Percentiles rank a stretch among this genome's conserved stretches.
phyloP scores from a whole-genome alignment of 2,888 invertebrate genomes.

The Rhimphoctona megacephalus region DNA sequence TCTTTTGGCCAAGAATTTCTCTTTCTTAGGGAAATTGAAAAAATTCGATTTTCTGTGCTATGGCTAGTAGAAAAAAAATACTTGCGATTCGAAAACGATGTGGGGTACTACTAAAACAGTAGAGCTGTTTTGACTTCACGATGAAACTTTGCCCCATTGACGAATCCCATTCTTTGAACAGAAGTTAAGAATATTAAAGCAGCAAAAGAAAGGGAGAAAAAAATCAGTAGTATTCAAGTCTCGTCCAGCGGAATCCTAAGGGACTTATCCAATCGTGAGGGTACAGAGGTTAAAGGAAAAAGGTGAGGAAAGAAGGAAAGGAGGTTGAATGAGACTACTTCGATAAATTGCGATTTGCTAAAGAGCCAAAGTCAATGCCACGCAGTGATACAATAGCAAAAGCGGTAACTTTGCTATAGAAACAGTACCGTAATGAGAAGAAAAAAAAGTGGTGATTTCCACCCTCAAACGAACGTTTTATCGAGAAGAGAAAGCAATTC shows the following conservation, averaged over 20 bases:
- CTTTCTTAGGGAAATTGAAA: not conserved
- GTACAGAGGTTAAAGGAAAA: slow-evolving; percentile 3
- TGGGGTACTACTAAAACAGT: slow-evolving; percentile 17
- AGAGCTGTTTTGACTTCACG: slow-evolving; percentile 35
- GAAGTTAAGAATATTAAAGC: slow-evolving; percentile 34
- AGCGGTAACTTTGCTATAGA: slow-evolving; percentile 22
- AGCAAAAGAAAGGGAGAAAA: not conserved
- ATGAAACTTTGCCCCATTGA: slow-evolving; percentile 36
- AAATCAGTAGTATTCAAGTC: slow-evolving; percentile 52
- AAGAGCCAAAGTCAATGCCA: slow-evolving; percentile 53
- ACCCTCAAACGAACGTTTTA: slow-evolving; percentile 46
- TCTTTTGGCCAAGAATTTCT: not conserved
- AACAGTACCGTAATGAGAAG: slow-evolving; percentile 47
- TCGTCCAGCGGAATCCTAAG: slow-evolving; percentile 49
- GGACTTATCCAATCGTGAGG: slow-evolving; percentile 24
- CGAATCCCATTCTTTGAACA: slow-evolving; percentile 29
- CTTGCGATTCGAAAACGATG: not conserved
- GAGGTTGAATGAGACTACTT: slow-evolving; percentile 14
- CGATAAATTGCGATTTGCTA: slow-evolving; percentile 56
- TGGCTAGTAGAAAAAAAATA: not conserved
- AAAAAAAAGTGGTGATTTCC: slow-evolving; percentile 51
- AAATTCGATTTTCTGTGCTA: not conserved
- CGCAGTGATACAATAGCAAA: slow-evolving; percentile 18
- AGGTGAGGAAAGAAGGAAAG: slow-evolving; percentile 1
- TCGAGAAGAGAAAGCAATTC: slow-evolving; percentile 39